Evolutionary conservation across 2,888 invertebrate genomes (phyloP).

Genomic region (Pecten maximus): DNA sequence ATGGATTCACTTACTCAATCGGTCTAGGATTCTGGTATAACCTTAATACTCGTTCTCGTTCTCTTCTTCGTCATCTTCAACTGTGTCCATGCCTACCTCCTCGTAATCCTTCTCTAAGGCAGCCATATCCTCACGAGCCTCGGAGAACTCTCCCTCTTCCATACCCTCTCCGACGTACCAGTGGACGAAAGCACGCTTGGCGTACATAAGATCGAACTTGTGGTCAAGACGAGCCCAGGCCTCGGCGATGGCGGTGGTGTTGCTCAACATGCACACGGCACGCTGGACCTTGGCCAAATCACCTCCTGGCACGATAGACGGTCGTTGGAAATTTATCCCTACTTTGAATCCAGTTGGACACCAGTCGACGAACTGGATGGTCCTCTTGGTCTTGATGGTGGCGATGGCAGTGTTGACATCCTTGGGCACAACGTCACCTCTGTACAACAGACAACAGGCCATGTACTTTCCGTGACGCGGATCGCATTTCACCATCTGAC

Average conservation of each 20-base stretch:
- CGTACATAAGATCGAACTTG: constrained; percentile 92
- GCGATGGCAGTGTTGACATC: constrained; percentile 81
- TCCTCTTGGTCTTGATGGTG: constrained; percentile 94
- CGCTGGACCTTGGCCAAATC: constrained; percentile 87
- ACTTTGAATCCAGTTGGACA: constrained; percentile 88
- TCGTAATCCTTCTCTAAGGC: constrained; percentile 74
- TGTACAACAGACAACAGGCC: constrained; percentile 67
- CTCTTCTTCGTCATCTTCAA: constrained; percentile 69
- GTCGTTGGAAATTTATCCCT: neutral
- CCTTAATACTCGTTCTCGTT: constrained; percentile 65
- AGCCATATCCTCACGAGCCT: constrained; percentile 75
- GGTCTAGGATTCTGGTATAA: too few relatives aligned
- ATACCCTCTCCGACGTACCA: constrained; percentile 86
- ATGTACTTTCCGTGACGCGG: constrained; percentile 81
- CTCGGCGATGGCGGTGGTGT: constrained; percentile 95
- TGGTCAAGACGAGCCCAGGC: constrained; percentile 91
- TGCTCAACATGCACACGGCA: constrained; percentile 89
- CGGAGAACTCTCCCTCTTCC: constrained; percentile 77
- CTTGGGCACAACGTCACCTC: constrained; percentile 65
- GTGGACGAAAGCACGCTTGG: constrained; percentile 93
- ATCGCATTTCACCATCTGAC: constrained; percentile 79
- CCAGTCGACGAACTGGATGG: constrained; percentile 86
- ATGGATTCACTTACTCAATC: too few relatives aligned
- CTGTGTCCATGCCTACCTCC: constrained; percentile 74
- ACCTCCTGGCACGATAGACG: constrained; percentile 86